These are phyloP conservation scores for Danio albolineatus DNA, from an alignment of 2,797 vertebrate species.

Conservation along the genomic window DNA sequence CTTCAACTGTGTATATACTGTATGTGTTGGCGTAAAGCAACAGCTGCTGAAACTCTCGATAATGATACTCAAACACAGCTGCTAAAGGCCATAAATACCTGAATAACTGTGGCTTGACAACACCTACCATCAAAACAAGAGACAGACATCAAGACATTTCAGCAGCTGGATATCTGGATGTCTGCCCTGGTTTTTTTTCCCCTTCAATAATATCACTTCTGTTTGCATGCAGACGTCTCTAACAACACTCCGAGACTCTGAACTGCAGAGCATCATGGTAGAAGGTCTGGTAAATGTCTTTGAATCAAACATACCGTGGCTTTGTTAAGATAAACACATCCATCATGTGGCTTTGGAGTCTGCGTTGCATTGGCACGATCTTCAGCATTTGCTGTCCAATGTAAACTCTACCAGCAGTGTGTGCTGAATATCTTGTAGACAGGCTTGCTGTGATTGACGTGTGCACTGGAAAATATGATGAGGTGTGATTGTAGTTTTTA, in stretches of 20 bases:
- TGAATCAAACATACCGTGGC: background rate
- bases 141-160: background rate
- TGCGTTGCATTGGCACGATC: background rate
- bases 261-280: background rate
- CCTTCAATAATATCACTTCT: background rate
- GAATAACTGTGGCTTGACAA: background rate
- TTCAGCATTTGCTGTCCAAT: background rate
- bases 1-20: no score
- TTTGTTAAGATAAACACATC: constrained; percentile 4
- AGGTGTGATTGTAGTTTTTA: no score
- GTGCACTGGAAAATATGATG: background rate
- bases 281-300: background rate
- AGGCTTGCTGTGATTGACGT: background rate
- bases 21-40: background rate
- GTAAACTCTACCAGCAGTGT: background rate
- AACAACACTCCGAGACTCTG: background rate
- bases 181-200: constrained; percentile 14
- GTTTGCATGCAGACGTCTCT: background rate
- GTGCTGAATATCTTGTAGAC: background rate
- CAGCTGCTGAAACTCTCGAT: constrained; percentile 1
- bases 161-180: constrained; percentile 14
- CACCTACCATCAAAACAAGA: constrained; percentile 1
- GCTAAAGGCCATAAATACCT: constrained; percentile 6
- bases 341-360: background rate
- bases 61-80: background rate